Base-by-base conservation (phyloP, 2,888 invertebrate genomes). In the Griposia aprilina region DNA sequence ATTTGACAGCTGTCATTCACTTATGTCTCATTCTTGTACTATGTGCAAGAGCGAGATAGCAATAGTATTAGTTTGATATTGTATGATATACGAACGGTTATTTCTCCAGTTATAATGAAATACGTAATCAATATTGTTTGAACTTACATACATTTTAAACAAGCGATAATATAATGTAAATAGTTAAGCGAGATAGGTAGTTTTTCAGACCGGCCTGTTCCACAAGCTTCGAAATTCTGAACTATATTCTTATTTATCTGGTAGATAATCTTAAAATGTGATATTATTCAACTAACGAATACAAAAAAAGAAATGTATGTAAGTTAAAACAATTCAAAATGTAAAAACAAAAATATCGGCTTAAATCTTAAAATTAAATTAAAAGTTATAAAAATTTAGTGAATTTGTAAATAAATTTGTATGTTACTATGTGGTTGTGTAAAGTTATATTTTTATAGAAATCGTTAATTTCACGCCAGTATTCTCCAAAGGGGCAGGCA, bases 401-500 rank as follows among this genome's bases (percentile, higher is more conserved):
- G 68, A 89, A 85, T 87, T 83, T 87, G 87, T 87, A 89, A 87
- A 87, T 87, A 87, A 30, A 75, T 15, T 26, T 80, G 70, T 72
- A 81, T 73, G 68, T 67, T 77, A 67, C 48, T 30, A n/a, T 50
- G 50, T 71, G 26, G 17, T 67, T 66, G 1, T 41, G 17, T 75
- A 7, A 65, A 84, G 78, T 85, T 87, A 63, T 87, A 78, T 71
- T 67, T 81, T 67, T 83, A 48, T 83, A 45, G 62, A 26, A 67
- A 36, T 36, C 30, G 30, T 36, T 36, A 36, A 36, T 36, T 36
- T 36, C 30, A 36, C 30, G 30, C 30, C 30, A 41, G 7, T 17
- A 20, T 20, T 20, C 10, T 4, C 30, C 5, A 2, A 6, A 6
- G 30, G 10, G 5, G 1, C 41, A 23, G 15, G 63, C 4, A 13